Evolutionary conservation across 2,797 vertebrate species (phyloP), one percentile per base, ranked within the genome.

Genomic region (Acestrorhynchus altus): DNA sequence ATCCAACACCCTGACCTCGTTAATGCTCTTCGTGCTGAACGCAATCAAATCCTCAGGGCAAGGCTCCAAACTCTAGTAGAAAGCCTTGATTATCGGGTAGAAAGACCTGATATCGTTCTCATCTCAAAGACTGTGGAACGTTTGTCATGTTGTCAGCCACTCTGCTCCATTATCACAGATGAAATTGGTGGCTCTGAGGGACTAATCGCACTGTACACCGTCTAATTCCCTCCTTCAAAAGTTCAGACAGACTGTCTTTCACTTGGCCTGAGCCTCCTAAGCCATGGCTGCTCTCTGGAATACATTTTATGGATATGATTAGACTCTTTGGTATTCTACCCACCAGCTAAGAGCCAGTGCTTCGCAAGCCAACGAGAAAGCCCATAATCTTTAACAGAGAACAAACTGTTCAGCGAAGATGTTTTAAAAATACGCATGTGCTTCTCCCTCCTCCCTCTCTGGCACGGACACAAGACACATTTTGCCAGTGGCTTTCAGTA

Each of bases 401-500:
- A 73, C 39, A 26, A 72, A 47, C 28, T 67, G 77, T 59, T 59
- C 47, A 31, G 69, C 59, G 31, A 42, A 67, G 56, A 60, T 47
- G 51, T 60, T 72, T 59, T 59, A 49, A 51, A 67, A 72, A 72
- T 72, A 44, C 28, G 18, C n/a, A 22, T 51, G 24, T 9, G 20
- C 47, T 56, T 12, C 12, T 54, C 52, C 56, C 5, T 31, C 52
- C 22, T 69, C n/a, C 31, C 68, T 46, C 15, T 18, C 69, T 56
- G 28, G 35, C 49, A 72, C 13, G 35, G 28, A 24, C n/a, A 67
- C 72, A 51, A 52, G 75, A 82, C 81, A 20, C 35, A 20, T 56
- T 57, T 10, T 83, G 76, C 81, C 76, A 79, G 74, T 75, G 80
- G 79, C 81, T 72, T 66, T 56, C 78, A 72, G 83, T 86, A 89